phyloP scores from a whole-genome alignment of 2,797 vertebrate species.

The Remorina albescens region DNA sequence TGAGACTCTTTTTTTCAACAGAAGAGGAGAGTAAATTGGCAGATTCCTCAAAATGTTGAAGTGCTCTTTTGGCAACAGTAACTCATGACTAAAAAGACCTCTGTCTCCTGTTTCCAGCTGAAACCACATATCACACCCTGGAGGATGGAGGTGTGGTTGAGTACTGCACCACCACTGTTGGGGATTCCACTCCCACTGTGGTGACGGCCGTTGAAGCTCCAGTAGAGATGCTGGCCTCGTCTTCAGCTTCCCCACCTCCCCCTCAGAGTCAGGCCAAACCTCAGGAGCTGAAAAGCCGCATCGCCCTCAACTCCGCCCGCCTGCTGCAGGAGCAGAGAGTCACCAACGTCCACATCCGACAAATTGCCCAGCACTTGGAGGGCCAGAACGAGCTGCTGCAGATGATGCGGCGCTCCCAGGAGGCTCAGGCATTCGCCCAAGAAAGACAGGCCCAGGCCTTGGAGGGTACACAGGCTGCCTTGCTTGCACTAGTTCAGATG shows the following conservation, averaged over 20 bases:
- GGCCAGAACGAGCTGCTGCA: constrained; percentile 96
- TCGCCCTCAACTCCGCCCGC: constrained; percentile 95
- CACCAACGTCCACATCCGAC: constrained; percentile 95
- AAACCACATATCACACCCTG: constrained; percentile 92
- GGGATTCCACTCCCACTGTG: constrained; percentile 85
- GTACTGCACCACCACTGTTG: constrained; percentile 91
- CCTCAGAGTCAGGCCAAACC: constrained; percentile 89
- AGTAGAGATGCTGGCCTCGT: constrained; percentile 87
- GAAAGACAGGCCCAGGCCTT: constrained; percentile 96
- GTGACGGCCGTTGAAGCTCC: constrained; percentile 85
- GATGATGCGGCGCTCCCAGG: constrained; percentile 95
- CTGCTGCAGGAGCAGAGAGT: constrained; percentile 96
- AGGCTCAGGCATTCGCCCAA: constrained; percentile 95
- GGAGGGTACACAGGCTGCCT: constrained; percentile 94
- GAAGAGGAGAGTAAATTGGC: background rate
- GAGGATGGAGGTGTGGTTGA: constrained; percentile 94
- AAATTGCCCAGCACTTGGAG: constrained; percentile 96
- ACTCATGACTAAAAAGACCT: background rate
- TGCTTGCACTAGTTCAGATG: constrained; percentile 94
- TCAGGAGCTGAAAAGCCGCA: constrained; percentile 95
- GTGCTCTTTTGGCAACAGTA: background rate
- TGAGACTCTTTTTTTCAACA: too few relatives aligned
- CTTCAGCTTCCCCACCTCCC: constrained; percentile 72
- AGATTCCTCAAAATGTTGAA: background rate
- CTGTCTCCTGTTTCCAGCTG: constrained; percentile 79